phyloP scores from a whole-genome alignment of 2,113 vertebrate species.

The Pollachius pollachius region DNA sequence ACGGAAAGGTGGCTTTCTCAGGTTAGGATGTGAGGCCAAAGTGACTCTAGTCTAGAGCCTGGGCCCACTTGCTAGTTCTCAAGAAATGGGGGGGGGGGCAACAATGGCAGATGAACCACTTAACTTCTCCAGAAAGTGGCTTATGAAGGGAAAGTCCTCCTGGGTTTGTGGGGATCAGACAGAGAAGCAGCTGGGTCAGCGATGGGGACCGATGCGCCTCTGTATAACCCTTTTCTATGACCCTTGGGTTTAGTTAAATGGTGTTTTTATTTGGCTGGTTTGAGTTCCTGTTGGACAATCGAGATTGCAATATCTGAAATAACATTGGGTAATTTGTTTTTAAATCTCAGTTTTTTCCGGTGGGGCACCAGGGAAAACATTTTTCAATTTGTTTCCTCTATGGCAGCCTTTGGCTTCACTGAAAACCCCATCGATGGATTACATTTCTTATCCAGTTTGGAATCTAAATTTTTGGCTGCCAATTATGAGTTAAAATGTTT shows the following conservation, averaged over 20 bases:
- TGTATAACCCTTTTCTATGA: conserved; percentile 4
- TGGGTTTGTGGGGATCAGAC: neutral
- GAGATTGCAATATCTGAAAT: conserved; percentile 9
- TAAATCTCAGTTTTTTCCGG: conserved; percentile 16
- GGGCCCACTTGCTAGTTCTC: no score
- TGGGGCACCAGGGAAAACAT: neutral
- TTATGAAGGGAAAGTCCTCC: no score
- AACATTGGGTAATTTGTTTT: neutral
- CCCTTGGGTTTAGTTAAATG: conserved; percentile 9
- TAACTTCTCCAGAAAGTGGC: no score
- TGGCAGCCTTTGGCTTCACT: neutral
- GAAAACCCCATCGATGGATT: neutral
- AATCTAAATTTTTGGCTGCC: neutral
- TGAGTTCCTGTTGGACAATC: conserved; percentile 20
- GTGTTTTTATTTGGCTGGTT: conserved; percentile 10
- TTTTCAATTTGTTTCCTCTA: no score
- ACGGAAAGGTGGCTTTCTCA: no score
- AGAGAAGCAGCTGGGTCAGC: neutral
- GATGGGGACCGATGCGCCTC: neutral
- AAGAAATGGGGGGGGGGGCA: no score
- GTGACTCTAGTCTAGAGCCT: no score
- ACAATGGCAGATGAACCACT: no score
- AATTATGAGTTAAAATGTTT: neutral
- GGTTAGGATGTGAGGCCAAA: no score
- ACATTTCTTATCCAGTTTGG: neutral